Percentiles rank a stretch among this genome's conserved stretches.
Conservation (phyloP, 2,797 vertebrate genomes). For the Sebastes nivosus region DNA sequence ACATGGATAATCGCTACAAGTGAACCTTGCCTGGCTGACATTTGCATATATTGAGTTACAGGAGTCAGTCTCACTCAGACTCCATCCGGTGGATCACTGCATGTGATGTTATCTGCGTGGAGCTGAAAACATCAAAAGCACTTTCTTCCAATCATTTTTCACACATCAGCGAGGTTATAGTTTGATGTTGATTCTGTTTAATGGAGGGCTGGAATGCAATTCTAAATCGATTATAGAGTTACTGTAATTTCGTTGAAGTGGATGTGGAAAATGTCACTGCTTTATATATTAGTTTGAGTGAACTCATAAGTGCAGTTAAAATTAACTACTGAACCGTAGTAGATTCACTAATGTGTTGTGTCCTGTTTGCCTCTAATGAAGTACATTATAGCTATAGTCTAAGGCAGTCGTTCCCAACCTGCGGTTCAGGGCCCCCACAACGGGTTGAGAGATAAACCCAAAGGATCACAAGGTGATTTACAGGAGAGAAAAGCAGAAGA, state of each 20-base stretch:
- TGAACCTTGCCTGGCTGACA: slow-evolving; percentile 68
- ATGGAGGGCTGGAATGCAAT: slow-evolving; percentile 17
- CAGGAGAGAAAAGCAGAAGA: background rate
- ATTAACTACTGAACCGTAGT: background rate
- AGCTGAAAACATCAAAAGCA: slow-evolving; percentile 47
- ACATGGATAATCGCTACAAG: slow-evolving; percentile 76
- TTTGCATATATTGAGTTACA: slow-evolving; percentile 82
- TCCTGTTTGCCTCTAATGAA: background rate
- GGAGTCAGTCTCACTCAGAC: slow-evolving; percentile 67
- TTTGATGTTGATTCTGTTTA: slow-evolving; percentile 29
- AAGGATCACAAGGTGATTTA: background rate
- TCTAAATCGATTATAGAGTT: slow-evolving; percentile 13
- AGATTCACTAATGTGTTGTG: background rate
- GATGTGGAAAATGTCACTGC: slow-evolving; percentile 5
- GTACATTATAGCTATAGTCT: background rate
- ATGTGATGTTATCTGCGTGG: slow-evolving; percentile 57
- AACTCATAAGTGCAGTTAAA: background rate
- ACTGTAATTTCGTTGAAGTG: background rate
- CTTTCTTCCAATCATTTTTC: slow-evolving; percentile 38
- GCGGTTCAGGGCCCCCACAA: background rate
- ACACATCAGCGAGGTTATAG: slow-evolving; percentile 15
- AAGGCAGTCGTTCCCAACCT: background rate
- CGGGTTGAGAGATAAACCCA: background rate
- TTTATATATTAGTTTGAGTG: background rate
- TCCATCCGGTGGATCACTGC: slow-evolving; percentile 47